Evolutionary conservation across 2,113 vertebrate species (phyloP), one percentile per base, ranked within the genome.

Genomic region (Tricholaema leucomelas): DNA sequence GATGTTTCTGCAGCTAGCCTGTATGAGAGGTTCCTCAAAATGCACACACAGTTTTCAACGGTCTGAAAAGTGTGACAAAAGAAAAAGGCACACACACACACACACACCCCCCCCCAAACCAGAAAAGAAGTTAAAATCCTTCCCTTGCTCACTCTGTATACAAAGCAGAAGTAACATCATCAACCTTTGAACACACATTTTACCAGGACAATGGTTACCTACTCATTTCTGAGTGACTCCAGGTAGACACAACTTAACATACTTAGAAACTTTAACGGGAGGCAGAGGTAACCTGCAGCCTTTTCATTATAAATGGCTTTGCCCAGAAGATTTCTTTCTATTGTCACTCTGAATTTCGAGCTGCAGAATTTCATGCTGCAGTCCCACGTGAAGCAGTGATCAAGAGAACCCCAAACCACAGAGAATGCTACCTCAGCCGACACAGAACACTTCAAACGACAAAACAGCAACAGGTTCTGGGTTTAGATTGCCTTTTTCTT

Each of bases 1-100:
- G 99, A 98, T 35, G 99, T 99, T 98, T 99, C 99, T 74, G 99
- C 99, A 64, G 99, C 99, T 95, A 99, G 97, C 70, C 99, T 98
- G 96, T 99, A 99, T 3, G 99, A 99, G 96, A 99, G 98, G 98
- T 99, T 99, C 97, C 99, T 98, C 98, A 99, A 97, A 96, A 99
- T 99, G 97, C 99, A 99, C 96, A 99, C 99, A 97, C 99, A 99
- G 98, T 99, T 99, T 98, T 99, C 99, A 85, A 99, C 98, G 98
- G 99, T 99, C 99, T 99, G 92, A 59, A 91, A 71, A 70, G 23
- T 25, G 66, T 8, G 48, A 84, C 52, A 88, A 56, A 67, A 75
- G 63, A 35, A 97, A 87, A 87, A 71, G 76, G 46, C 46, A 48
- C 46, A 50, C 46, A 48, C 46, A 50, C 46, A 50, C 46, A 48